phyloP scores from a whole-genome alignment of 2,113 vertebrate genomes.

The Baryphthengus martii region DNA sequence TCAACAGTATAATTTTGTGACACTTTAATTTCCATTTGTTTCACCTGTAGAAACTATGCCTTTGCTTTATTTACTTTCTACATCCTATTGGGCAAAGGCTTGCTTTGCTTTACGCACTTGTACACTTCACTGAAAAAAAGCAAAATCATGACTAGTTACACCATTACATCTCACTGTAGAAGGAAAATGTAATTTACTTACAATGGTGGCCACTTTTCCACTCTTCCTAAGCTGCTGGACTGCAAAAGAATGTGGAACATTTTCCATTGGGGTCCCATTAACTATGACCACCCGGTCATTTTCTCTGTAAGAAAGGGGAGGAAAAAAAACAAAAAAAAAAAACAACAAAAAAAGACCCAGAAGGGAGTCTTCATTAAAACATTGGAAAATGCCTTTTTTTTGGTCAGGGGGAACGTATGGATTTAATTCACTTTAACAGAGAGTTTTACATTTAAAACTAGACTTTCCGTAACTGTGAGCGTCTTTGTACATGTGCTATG shows the following conservation, averaged over 20 bases:
- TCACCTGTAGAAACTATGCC: background rate
- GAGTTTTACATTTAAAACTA: background rate
- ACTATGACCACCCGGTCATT: slow-evolving; percentile 91
- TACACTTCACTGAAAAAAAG: background rate
- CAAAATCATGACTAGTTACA: background rate
- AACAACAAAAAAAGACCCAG: too few species aligned
- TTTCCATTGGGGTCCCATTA: slow-evolving; percentile 90
- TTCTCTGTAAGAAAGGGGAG: slow-evolving; percentile 73
- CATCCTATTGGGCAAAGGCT: background rate
- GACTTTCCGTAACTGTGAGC: accelerated
- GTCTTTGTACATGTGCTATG: background rate
- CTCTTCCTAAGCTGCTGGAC: slow-evolving; percentile 95
- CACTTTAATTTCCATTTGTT: background rate
- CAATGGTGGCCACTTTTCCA: slow-evolving; percentile 93
- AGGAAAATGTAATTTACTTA: slow-evolving; percentile 73
- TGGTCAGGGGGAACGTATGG: accelerated
- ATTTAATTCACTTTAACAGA: background rate
- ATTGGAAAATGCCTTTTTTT: background rate
- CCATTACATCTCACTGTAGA: background rate
- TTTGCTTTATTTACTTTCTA: background rate
- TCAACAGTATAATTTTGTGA: background rate
- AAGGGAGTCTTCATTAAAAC: background rate
- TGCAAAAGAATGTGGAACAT: slow-evolving; percentile 89
- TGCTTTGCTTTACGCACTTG: background rate
- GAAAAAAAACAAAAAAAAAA: background rate